Evolutionary conservation across 2,888 invertebrate species (phyloP).

Genomic region (Acleris sparsana): DNA sequence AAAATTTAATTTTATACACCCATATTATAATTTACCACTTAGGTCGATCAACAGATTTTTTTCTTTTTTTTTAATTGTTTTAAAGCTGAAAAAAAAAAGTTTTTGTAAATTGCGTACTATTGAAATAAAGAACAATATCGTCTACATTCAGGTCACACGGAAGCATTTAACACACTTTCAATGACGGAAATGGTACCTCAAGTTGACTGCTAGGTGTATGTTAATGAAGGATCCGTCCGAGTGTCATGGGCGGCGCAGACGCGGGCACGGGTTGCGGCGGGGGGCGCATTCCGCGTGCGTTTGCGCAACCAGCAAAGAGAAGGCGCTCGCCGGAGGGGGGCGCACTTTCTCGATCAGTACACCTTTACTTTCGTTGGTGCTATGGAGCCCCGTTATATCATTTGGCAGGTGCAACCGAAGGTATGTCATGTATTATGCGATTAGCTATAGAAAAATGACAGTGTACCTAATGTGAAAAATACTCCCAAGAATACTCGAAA

Average conservation of each 20-base stretch:
- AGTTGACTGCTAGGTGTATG: slow-evolving; percentile 51
- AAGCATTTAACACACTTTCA: slow-evolving; percentile 35
- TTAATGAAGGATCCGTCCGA: slow-evolving; percentile 54
- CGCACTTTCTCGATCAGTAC: slow-evolving; percentile 75
- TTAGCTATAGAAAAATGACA: neutral
- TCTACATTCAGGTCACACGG: slow-evolving; percentile 29
- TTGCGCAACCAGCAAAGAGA: slow-evolving; percentile 77
- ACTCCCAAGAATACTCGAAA: neutral
- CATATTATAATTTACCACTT: too few species aligned
- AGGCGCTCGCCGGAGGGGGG: slow-evolving; percentile 57
- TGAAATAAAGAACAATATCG: slow-evolving; percentile 11
- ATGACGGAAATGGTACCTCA: slow-evolving; percentile 51
- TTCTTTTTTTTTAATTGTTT: too few species aligned
- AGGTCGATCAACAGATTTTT: too few species aligned
- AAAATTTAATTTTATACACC: too few species aligned
- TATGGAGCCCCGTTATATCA: slow-evolving; percentile 75
- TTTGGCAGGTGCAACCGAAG: slow-evolving; percentile 74
- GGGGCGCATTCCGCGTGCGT: slow-evolving; percentile 56
- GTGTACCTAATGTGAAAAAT: neutral
- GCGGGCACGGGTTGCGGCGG: slow-evolving; percentile 33
- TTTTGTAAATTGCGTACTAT: neutral
- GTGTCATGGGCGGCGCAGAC: slow-evolving; percentile 49
- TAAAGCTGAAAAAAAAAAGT: slow-evolving; percentile 1
- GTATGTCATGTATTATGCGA: slow-evolving; percentile 11
- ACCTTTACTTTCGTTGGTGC: slow-evolving; percentile 80